Evolutionary conservation across 2,113 vertebrate genomes (phyloP), one percentile per base, ranked within the genome.

Genomic region (Mastomys coucha): DNA sequence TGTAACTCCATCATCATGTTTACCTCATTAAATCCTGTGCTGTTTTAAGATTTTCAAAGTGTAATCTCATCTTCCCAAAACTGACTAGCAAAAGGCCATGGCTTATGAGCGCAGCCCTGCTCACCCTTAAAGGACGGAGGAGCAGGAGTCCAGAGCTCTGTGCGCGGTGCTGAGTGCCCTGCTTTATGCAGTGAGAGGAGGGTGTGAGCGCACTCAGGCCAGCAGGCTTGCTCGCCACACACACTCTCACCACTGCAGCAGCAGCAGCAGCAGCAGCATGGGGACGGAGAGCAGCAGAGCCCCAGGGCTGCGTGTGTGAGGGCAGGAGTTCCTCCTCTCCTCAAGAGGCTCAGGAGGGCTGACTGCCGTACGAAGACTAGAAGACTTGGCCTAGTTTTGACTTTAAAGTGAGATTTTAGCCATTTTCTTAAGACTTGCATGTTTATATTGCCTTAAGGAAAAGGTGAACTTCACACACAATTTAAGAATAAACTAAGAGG

Each of bases 221-320:
- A 96, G 97, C 97, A 97, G 96, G 56, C 56, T 58, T 16, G 97
- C 97, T 97, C 36, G 65, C 67, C 80, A 81, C 65, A 77, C 80
- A 65, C 9, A 65, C 63, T 60, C 63, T 93, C 72, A 94, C 87
- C 86, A 80, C 76, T 80, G 89, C 56, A 69, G 28, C 33, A 39
- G 65, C 24, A 96, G 89, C 56, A 69, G 28, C 33, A 39, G 65
- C 24, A 96, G 60, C 60, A 63, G 60, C n/a, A 45, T 12, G 56
- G 86, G 24, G 39, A 60, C 93, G 92, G 85, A 75, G 39, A 85
- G 88, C 65, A 80, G 84, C 5, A 24, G 51, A 9, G 58, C 72
- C n/a, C 36, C 90, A 56, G 91, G n/a, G 65, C 2, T 5, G 20
- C 67, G 63, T 8, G 75, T 92, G 67, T 3, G 36, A 88, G 4